Base-by-base conservation (phyloP, 2,888 invertebrate species). In the Parnassius orleans region DNA sequence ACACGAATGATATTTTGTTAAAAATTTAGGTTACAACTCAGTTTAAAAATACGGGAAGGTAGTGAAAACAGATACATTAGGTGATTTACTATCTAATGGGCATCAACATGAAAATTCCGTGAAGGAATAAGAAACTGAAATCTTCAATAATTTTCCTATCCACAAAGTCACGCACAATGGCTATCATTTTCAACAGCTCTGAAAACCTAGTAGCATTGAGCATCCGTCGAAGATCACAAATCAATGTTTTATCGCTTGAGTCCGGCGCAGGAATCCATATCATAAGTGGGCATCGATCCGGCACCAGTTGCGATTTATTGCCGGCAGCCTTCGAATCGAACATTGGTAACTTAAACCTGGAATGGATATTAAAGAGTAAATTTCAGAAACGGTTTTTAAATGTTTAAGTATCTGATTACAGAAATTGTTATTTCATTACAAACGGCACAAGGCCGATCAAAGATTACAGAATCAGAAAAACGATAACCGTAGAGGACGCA, bases 211-310 rank as follows among this genome's bases (percentile, higher is more conserved):
- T 51, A 64, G 64, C 60, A 54, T 57, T 59, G 60, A 60, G 65
- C 61, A 69, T 63, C 69, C 65, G 67, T 64, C 66, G 71, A 68
- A 75, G 74, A 77, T 78, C 78, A 79, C 80, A 81, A 80, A 80
- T 81, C 79, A 80, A 74, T 68, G 75, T 81, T 84, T 84, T 83
- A 83, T 83, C 78, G 74, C 64, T 69, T 66, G 70, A 77, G 78
- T 78, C 80, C 79, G 77, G 71, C 75, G 76, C 75, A 78, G 77
- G 79, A 76, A 83, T 81, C 83, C 78, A 80, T 83, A 82, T 86
- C 83, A 85, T 81, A 83, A 83, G 82, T 81, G 79, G 74, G 69
- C 76, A 83, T 84, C 80, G 84, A 83, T 83, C 77, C 71, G 61
- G 70, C 65, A 64, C 75, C 86, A 74, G 78, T 76, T 86, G 85